Conservation (phyloP, 1,140 invertebrate species). For the Euglossa dilemma region DNA sequence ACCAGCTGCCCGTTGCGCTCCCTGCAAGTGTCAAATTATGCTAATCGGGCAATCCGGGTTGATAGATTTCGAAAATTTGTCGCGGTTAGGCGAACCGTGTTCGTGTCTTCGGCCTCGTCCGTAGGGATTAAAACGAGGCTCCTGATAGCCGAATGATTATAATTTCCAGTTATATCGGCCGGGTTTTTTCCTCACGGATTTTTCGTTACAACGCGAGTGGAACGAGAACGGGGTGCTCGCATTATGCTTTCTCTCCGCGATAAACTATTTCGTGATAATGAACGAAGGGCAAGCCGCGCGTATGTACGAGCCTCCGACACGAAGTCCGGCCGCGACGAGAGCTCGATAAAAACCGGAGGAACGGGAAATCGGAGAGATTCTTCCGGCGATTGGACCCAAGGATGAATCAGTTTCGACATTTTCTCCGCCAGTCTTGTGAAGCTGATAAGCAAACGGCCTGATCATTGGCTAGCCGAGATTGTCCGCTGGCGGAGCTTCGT, state of each 20-base stretch:
- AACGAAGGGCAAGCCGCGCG: no score
- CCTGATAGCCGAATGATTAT: no score
- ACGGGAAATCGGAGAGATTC: not conserved
- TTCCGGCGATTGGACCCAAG: not conserved
- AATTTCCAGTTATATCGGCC: no score
- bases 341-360: not conserved
- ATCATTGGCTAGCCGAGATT: not conserved
- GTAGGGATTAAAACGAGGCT: no score
- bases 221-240: no score
- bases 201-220: no score
- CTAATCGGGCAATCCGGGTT: not conserved
- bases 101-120: no score
- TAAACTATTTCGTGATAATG: no score
- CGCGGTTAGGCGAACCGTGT: not conserved
- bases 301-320: not conserved
- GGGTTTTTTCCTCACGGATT: no score
- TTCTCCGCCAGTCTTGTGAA: not conserved
- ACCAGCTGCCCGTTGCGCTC: not conserved
- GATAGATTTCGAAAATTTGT: constrained; percentile 51
- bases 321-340: no score
- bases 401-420: not conserved
- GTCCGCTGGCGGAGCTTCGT: not conserved
- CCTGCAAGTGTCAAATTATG: constrained; percentile 40
- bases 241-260: no score
- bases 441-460: not conserved